These are phyloP conservation scores for Endomychus coccineus DNA, from an alignment of 2,888 invertebrate species.

Conservation along the genomic window DNA sequence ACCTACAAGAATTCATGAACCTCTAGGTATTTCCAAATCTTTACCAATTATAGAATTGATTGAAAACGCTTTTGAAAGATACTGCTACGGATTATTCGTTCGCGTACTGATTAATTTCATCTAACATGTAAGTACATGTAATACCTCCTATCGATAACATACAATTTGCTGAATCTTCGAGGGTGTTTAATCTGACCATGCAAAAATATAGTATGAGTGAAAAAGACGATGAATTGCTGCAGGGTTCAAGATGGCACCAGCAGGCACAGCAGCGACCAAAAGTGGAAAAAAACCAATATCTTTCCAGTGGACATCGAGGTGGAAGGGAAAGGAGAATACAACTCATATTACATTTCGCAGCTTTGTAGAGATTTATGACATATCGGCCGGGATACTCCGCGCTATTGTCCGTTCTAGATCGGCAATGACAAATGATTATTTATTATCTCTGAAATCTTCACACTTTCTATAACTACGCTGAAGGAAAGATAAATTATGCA, in stretches of 20 bases:
- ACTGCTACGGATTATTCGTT: too few relatives aligned
- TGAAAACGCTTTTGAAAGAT: too few relatives aligned
- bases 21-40: too few relatives aligned
- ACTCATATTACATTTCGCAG: conserved; percentile 42
- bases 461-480: conserved; percentile 24
- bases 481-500: conserved; percentile 11
- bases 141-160: too few relatives aligned
- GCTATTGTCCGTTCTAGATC: conserved; percentile 36
- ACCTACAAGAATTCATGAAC: too few relatives aligned
- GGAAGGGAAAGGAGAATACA: conserved; percentile 32
- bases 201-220: conserved; percentile 11
- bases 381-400: conserved; percentile 27
- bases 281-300: conserved; percentile 39
- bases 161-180: conserved; percentile 8
- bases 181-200: conserved; percentile 13
- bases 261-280: conserved; percentile 27
- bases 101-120: too few relatives aligned
- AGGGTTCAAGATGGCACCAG: conserved; percentile 38
- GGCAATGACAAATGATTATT: conserved; percentile 37
- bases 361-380: conserved; percentile 38
- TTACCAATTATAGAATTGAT: too few relatives aligned
- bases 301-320: conserved; percentile 33
- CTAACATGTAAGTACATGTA: too few relatives aligned
- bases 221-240: conserved; percentile 13
- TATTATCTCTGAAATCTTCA: conserved; percentile 29